A percentile compares a stretch with the other conserved stretches of the same genome.
Evolutionary conservation across 2,888 invertebrate species (phyloP).

Genomic region (Thera obeliscata): DNA sequence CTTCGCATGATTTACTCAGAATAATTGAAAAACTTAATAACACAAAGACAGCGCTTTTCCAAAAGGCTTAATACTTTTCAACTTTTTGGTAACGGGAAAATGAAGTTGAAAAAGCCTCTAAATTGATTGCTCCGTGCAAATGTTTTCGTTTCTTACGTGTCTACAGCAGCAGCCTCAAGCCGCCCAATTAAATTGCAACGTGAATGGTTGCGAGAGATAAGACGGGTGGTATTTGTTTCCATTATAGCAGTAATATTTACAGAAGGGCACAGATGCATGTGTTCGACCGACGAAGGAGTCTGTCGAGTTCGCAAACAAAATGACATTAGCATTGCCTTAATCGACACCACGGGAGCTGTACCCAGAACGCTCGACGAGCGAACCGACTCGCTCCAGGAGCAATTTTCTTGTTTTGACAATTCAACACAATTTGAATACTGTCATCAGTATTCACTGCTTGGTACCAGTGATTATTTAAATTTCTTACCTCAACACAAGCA

Average conservation of each 20-base stretch:
- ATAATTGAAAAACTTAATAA: neutral
- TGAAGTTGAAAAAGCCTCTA: conserved; percentile 1
- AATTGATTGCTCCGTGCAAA: conserved; percentile 4
- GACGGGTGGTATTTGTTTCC: conserved; percentile 55
- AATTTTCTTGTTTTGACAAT: conserved; percentile 73
- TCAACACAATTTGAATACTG: conserved; percentile 71
- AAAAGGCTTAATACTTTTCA: neutral
- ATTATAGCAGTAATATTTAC: conserved; percentile 61
- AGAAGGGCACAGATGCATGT: conserved; percentile 54
- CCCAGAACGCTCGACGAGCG: conserved; percentile 50
- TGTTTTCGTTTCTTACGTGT: conserved; percentile 16
- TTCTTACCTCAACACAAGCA: conserved; percentile 66
- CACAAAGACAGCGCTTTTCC: neutral
- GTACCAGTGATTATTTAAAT: conserved; percentile 71
- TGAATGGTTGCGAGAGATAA: conserved; percentile 61
- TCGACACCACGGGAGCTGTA: conserved; percentile 71
- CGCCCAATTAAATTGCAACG: conserved; percentile 52
- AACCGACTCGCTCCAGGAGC: conserved; percentile 56
- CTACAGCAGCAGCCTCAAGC: conserved; percentile 34
- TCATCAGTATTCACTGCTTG: conserved; percentile 67
- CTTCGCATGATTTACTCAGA: too few relatives aligned
- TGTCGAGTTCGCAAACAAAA: conserved; percentile 74
- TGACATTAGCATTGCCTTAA: conserved; percentile 77
- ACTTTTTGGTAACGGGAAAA: neutral
- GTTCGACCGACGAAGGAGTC: conserved; percentile 57